Percentiles rank a stretch among this genome's conserved stretches.
Evolutionary conservation across 2,113 vertebrate species (phyloP).

Genomic region (Cathartes aura): DNA sequence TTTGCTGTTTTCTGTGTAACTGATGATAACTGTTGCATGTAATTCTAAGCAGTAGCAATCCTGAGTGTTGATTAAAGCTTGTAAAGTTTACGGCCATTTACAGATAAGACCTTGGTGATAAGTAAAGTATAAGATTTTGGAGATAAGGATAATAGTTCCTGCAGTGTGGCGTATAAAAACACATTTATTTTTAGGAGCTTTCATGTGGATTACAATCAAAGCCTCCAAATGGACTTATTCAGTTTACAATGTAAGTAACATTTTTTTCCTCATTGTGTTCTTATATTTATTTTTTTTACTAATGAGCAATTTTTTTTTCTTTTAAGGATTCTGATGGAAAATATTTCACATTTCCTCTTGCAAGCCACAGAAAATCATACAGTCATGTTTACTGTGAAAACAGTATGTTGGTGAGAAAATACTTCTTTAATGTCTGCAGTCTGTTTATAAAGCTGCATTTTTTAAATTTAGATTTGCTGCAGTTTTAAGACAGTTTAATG

Average conservation of each 20-base stretch:
- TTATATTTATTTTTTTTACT: neutral
- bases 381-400: conserved; percentile 92
- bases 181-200: conserved; percentile 77
- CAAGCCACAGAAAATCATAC: conserved; percentile 87
- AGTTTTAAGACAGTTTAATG: neutral
- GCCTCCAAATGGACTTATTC: conserved; percentile 86
- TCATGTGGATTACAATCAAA: conserved; percentile 88
- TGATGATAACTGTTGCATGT: neutral
- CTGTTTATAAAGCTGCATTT: neutral
- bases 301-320: neutral
- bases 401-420: conserved; percentile 89
- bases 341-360: conserved; percentile 90
- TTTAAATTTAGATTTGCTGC: neutral
- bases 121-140: neutral
- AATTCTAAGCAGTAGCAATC: neutral
- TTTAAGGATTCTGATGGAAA: conserved; percentile 85
- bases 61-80: neutral
- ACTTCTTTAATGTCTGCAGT: neutral
- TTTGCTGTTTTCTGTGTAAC: neutral
- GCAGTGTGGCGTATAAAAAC: neutral
- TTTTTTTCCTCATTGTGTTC: neutral
- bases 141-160: neutral
- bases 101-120: neutral
- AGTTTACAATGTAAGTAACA: conserved; percentile 85
- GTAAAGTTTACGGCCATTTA: neutral